Evolutionary conservation across 1,140 invertebrate genomes (phyloP).

Genomic region (Neodiprion virginianus): DNA sequence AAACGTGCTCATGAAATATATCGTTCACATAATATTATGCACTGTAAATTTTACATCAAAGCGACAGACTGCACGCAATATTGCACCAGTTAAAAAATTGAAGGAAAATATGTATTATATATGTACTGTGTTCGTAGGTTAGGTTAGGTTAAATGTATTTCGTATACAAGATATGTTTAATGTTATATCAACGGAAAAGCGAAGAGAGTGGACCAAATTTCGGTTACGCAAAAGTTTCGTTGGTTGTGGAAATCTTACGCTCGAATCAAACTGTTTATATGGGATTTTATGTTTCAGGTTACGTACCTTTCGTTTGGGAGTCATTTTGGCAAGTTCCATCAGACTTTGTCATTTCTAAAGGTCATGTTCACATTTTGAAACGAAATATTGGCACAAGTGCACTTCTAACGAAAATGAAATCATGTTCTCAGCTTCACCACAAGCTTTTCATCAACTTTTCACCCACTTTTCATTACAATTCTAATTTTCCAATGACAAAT

Average conservation of each 20-base stretch:
- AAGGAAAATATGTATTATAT: too few species aligned
- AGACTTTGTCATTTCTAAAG: background rate
- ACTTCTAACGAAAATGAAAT: too few species aligned
- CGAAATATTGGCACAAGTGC: too few species aligned
- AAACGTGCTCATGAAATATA: background rate
- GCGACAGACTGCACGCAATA: too few species aligned
- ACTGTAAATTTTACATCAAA: too few species aligned
- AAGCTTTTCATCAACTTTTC: too few species aligned
- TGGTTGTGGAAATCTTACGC: constrained; percentile 26
- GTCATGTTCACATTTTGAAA: background rate
- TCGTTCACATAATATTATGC: too few species aligned
- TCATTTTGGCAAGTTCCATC: constrained; percentile 43
- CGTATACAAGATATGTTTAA: background rate
- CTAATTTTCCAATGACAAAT: too few species aligned
- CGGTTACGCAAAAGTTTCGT: background rate
- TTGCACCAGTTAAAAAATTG: too few species aligned
- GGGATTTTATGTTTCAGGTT: background rate
- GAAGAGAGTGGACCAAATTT: constrained; percentile 13
- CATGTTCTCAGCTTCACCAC: too few species aligned
- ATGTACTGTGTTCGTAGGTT: background rate
- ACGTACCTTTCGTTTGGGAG: constrained; percentile 57
- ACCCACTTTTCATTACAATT: too few species aligned
- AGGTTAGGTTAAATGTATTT: background rate
- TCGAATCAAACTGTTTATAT: background rate
- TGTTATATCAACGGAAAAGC: constrained; percentile 7